Evolutionary conservation across 2,888 invertebrate species (phyloP), one percentile per base, ranked within the genome.

Genomic region (Chromoteleia sp.): DNA sequence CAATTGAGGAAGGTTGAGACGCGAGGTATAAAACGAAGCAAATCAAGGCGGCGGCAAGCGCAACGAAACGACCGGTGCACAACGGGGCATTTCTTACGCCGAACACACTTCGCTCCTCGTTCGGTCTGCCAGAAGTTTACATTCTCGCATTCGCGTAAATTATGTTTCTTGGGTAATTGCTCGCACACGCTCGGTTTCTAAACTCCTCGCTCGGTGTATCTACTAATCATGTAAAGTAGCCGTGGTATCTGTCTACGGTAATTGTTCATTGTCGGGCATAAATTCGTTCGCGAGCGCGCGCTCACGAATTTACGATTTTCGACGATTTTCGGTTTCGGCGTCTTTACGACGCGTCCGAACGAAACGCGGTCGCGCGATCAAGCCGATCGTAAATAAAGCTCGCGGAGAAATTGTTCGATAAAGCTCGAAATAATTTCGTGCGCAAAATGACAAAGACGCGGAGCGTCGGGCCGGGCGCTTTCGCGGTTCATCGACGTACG

Each of bases 101-200:
- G 41, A 7, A 29, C 58, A 29, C 58, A 30, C 41, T 58, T 59
- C 29, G 61, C 36, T 68, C 76, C 52, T 75, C 48, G 56, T 54
- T 54, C 68, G 54, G 67, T 75, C 54, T 52, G 61, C 52, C 73
- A 73, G 67, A 68, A 68, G 61, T 65, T 68, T 77, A 70, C 70
- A 82, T 65, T 78, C 83, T 82, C 74, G 76, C 59, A 61, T 76
- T 65, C 74, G 82, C 76, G 86, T 84, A 86, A 88, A 87, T 88
- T 86, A 88, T 85, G 87, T 86, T 88, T 85, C 87, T 84, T 76
- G 83, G 85, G 84, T 88, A 89, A 89, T 89, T 88, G 85, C 85
- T 77, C 83, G 85, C 84, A 71, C 84, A 75, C 82, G 58, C 58
- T 70, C 83, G 80, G 71, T 84, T 82, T 81, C 85, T 84, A 82